Conservation (phyloP, 1,140 invertebrate species). For the Hermetia illucens region DNA sequence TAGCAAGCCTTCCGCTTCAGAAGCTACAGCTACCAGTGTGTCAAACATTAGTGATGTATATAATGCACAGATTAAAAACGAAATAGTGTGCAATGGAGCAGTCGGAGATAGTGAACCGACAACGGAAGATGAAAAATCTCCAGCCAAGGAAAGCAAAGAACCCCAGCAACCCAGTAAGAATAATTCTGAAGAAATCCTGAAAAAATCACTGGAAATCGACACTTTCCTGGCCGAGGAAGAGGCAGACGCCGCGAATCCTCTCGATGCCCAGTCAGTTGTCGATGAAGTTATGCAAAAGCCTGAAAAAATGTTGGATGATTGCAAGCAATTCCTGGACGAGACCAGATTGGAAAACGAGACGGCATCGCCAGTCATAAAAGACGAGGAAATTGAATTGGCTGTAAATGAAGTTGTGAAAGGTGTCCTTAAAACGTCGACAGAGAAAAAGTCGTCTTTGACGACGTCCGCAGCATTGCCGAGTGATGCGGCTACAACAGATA, state of each 20-base stretch:
- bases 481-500: too few relatives aligned
- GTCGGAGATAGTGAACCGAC: slow-evolving; percentile 4
- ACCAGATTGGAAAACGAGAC: slow-evolving; percentile 16
- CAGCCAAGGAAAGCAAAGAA: not conserved
- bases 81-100: slow-evolving; percentile 12
- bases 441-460: slow-evolving; percentile 23
- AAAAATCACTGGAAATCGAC: slow-evolving; percentile 18
- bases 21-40: slow-evolving; percentile 4
- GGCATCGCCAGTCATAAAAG: slow-evolving; percentile 35
- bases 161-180: not conserved
- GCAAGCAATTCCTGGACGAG: slow-evolving; percentile 24
- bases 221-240: slow-evolving; percentile 31
- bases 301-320: slow-evolving; percentile 38
- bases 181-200: slow-evolving; percentile 16
- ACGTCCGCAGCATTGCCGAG: too few relatives aligned
- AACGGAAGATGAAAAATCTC: slow-evolving; percentile 1
- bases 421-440: slow-evolving; percentile 24
- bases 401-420: slow-evolving; percentile 34
- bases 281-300: slow-evolving; percentile 40
- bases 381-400: slow-evolving; percentile 35
- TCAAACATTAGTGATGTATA: slow-evolving; percentile 29
- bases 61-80: slow-evolving; percentile 27
- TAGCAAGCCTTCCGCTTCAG: not conserved
- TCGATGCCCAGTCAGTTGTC: slow-evolving; percentile 39
- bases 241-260: slow-evolving; percentile 16